Evolutionary conservation across 2,888 invertebrate genomes (phyloP), one percentile per base, ranked within the genome.

Genomic region (Neoitamus cyanurus): DNA sequence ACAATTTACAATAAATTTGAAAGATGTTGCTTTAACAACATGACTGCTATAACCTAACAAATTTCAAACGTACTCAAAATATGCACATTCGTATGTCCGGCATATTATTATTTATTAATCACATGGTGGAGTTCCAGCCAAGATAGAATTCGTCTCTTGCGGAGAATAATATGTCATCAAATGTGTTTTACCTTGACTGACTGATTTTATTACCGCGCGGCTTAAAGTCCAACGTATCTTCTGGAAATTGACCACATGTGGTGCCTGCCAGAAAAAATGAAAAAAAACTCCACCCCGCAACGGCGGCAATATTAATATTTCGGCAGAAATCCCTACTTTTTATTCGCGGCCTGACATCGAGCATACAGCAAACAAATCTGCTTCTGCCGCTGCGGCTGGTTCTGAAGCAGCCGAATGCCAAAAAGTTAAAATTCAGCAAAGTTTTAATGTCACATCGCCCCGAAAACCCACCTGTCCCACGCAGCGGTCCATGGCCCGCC

Each of bases 351-450:
- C 15, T 58, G 58, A 58, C 58, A 58, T 25, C 58, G 58, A 58
- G 20, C 48, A 48, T 48, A 15, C 48, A 48, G 20, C 48, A 48
- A 48, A 48, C 25, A 58, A 58, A 58, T 58, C 58, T 15, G 58
- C 15, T 58, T 6, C 58, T 58, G 58, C 3, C 20, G 58, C 6
- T 58, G 58, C 58, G 15, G 25, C 15, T 25, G 58, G 2, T 58
- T 58, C 58, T 58, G 9, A 20, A 58, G 25, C 58, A 58, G 25
- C 58, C 58, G 58, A 58, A 58, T 58, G 58, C 20, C 58, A 25
- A 58, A 58, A 58, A 25, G 58, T 58, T 58, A 58, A 58, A 58
- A 58, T 58, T 58, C 58, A 58, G 58, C 58, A 58, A 58, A 58
- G 58, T 58, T 58, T 58, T 58, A 58, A 58, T 58, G 58, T 58